Evolutionary conservation across 2,797 vertebrate genomes (phyloP).

Genomic region (Anguilla megastoma): DNA sequence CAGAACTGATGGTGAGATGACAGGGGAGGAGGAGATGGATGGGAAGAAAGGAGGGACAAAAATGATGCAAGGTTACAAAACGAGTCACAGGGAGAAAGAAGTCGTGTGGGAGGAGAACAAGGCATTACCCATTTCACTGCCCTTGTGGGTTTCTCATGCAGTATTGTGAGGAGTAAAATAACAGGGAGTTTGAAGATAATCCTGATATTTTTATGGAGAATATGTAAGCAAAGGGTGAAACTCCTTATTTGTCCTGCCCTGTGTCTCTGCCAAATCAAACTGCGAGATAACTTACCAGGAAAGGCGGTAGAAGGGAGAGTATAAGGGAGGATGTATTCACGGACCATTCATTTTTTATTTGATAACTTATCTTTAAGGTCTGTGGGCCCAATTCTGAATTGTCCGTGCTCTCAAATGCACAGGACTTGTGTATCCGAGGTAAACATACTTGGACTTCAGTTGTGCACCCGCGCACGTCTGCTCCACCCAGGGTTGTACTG

Average conservation of each 20-base stretch:
- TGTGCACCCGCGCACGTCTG: neutral
- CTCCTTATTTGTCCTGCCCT: neutral
- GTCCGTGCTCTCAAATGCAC: neutral
- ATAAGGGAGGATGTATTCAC: neutral
- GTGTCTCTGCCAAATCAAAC: neutral
- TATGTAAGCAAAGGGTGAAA: neutral
- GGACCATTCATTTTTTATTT: neutral
- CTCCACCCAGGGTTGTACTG: neutral
- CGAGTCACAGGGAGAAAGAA: neutral
- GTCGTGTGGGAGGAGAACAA: neutral
- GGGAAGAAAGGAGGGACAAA: conserved; percentile 4
- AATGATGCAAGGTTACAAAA: neutral
- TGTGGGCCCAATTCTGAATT: neutral
- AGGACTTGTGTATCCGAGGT: neutral
- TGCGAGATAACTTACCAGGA: neutral
- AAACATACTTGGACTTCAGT: neutral
- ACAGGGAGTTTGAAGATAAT: neutral
- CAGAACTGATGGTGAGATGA: neutral
- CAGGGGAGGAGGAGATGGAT: no score
- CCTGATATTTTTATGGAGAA: neutral
- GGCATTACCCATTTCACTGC: neutral
- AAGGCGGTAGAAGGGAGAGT: neutral
- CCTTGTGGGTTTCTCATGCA: neutral
- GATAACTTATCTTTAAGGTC: neutral
- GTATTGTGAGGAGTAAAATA: neutral